Percentiles rank a stretch among this genome's conserved stretches.
phyloP scores from a whole-genome alignment of 1,140 invertebrate genomes.

The Pseudoatta argentina region DNA sequence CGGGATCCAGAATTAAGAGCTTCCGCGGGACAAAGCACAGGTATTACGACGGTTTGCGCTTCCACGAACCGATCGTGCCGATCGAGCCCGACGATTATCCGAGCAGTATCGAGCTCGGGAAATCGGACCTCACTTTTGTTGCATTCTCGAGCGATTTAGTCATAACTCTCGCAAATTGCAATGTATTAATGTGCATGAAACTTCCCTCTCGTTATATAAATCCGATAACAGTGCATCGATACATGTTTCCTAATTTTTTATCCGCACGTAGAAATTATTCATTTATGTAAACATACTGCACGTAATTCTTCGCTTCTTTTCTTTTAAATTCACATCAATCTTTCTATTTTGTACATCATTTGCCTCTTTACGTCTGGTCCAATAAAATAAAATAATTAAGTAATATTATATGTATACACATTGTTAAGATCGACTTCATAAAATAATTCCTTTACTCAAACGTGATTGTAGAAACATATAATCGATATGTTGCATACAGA shows the following conservation, averaged over 20 bases:
- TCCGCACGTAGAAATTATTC: neutral
- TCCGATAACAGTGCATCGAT: neutral
- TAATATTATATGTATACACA: neutral
- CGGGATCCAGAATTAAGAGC: slow-evolving; percentile 66
- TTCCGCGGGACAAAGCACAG: slow-evolving; percentile 64
- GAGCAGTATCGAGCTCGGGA: slow-evolving; percentile 11
- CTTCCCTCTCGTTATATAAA: neutral
- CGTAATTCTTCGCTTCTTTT: neutral
- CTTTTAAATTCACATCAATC: neutral
- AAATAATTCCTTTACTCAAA: neutral
- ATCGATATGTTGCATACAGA: neutral
- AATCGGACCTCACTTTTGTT: slow-evolving; percentile 29
- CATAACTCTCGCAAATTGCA: slow-evolving; percentile 3
- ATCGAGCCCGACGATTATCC: slow-evolving; percentile 55
- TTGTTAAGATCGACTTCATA: neutral
- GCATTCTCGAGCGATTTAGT: neutral
- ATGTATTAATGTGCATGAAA: slow-evolving; percentile 1
- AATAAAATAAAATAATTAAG: neutral
- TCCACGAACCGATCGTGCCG: slow-evolving; percentile 62
- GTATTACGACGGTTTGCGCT: slow-evolving; percentile 54
- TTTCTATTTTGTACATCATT: neutral
- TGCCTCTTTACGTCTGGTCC: neutral
- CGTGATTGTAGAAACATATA: neutral
- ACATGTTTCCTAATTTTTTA: neutral
- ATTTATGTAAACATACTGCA: neutral